phyloP scores from a whole-genome alignment of 2,113 vertebrate species.

The Perccottus glenii region DNA sequence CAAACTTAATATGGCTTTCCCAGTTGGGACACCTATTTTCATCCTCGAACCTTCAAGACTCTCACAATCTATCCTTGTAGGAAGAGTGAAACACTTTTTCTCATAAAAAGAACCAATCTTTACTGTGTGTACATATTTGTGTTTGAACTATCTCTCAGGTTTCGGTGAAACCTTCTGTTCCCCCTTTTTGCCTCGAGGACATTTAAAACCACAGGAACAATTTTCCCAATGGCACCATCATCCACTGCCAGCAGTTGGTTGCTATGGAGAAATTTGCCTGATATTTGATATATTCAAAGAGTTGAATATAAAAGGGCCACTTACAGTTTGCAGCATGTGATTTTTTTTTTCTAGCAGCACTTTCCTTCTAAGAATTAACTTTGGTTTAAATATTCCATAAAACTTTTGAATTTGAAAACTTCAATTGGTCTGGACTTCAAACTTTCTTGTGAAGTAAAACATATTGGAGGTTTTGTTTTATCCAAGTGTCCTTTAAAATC shows the following conservation, averaged over 20 bases:
- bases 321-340: conserved; percentile 9
- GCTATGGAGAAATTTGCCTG: conserved; percentile 60
- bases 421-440: no score
- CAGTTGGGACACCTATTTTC: not conserved
- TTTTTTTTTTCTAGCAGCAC: not conserved
- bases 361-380: not conserved
- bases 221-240: conserved; percentile 26
- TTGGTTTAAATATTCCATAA: no score
- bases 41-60: not conserved
- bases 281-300: conserved; percentile 24
- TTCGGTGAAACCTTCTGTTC: conserved; percentile 33
- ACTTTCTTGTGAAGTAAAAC: no score
- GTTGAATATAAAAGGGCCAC: not conserved
- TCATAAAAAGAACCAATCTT: not conserved
- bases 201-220: conserved; percentile 23
- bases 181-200: conserved; percentile 25
- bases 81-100: not conserved
- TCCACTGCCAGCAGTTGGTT: conserved; percentile 43
- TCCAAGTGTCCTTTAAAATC: conserved; percentile 4
- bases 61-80: not conserved
- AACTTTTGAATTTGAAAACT: no score
- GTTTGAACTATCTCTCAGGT: conserved; percentile 10
- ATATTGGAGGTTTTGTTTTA: not conserved
- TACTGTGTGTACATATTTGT: not conserved
- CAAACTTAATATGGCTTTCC: no score